phyloP scores from a whole-genome alignment of 2,113 vertebrate species.

The Ranitomeya variabilis region DNA sequence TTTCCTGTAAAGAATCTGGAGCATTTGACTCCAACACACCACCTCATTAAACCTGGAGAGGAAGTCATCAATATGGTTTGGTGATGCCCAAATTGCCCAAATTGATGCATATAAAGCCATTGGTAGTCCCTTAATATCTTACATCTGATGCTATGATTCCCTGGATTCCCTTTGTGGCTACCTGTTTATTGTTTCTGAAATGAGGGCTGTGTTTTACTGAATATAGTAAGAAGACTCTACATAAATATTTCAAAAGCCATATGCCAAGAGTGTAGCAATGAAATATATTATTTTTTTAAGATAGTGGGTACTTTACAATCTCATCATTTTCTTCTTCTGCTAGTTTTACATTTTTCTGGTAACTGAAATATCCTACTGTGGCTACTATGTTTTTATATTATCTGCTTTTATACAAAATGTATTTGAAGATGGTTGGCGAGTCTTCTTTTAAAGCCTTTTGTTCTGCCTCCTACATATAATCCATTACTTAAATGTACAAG shows the following conservation, averaged over 20 bases:
- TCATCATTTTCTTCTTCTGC: background rate
- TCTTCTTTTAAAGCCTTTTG: constrained; percentile 27
- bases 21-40: too few species aligned
- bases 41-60: too few species aligned
- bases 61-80: too few species aligned
- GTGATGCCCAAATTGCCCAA: too few species aligned
- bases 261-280: too few species aligned
- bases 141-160: too few species aligned
- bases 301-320: background rate
- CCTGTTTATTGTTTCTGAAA: background rate
- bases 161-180: background rate
- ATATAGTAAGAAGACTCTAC: background rate
- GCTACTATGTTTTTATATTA: background rate
- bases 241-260: background rate
- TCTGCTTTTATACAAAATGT: constrained; percentile 23
- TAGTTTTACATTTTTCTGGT: background rate
- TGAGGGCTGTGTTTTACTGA: background rate
- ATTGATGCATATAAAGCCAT: too few species aligned
- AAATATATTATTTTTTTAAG: background rate
- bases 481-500: constrained; percentile 33
- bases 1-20: too few species aligned
- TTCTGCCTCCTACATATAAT: constrained; percentile 1
- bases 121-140: too few species aligned
- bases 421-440: background rate
- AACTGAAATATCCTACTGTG: constrained; percentile 9